Evolutionary conservation across 2,113 vertebrate genomes (phyloP).

Genomic region (Pelodiscus sinensis): DNA sequence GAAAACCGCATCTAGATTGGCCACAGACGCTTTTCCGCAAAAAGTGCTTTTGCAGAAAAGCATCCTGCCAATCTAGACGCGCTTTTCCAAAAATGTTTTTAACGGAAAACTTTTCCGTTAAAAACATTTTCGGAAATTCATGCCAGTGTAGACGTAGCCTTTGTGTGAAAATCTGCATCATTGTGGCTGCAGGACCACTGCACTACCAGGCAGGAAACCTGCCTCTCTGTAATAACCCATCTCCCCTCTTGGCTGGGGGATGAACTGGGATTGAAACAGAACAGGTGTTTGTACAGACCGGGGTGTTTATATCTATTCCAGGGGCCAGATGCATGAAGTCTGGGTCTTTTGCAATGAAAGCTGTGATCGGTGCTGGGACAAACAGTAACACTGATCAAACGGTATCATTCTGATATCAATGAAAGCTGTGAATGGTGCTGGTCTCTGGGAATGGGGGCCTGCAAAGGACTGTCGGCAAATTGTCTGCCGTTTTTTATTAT

Average conservation of each 20-base stretch:
- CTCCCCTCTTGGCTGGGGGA: accelerated
- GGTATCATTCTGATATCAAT: too few relatives aligned
- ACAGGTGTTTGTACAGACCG: neutral
- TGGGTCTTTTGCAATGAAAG: neutral
- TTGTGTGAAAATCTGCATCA: constrained; percentile 21
- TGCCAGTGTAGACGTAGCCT: too few relatives aligned
- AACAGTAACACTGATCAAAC: too few relatives aligned
- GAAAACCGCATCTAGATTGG: too few relatives aligned
- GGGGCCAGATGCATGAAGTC: neutral
- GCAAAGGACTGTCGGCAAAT: constrained; percentile 7
- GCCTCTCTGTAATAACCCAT: constrained; percentile 17
- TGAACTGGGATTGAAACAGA: accelerated
- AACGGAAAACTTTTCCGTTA: too few relatives aligned
- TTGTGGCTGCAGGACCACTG: constrained; percentile 21
- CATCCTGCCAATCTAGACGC: too few relatives aligned
- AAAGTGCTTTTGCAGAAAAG: too few relatives aligned
- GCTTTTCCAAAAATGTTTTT: too few relatives aligned
- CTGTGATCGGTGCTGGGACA: neutral
- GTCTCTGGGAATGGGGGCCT: neutral
- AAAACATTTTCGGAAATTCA: too few relatives aligned
- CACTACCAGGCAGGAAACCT: neutral
- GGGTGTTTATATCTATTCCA: neutral
- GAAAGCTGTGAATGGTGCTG: neutral
- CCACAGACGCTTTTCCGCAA: too few relatives aligned
- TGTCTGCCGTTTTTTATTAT: constrained; percentile 5